Evolutionary conservation across 64 coral and sea anemone genomes (phyloP), one percentile per base, ranked within the genome.

Genomic region (Actinia tenebrosa): DNA sequence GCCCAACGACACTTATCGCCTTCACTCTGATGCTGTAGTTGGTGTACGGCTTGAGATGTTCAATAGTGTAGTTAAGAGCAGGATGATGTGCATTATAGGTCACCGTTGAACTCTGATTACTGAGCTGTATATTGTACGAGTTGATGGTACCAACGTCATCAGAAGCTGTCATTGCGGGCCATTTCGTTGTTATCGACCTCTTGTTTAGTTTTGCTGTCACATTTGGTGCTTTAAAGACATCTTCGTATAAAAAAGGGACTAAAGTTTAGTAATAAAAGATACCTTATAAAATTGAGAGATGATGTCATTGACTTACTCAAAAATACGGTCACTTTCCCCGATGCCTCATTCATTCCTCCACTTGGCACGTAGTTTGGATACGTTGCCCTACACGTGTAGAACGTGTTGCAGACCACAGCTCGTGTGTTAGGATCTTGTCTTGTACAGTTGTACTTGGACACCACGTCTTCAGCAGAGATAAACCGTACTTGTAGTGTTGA

Each of bases 41-140:
- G 17, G 87, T 81, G 54, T 66, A 88, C 20, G 78, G 86, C n/a
- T 87, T 78, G 16, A 87, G 69, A 17, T 79, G 10, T 9, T 55
- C 3, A 2, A 87, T 16, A 10, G 22, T 1, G 17, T 78, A 59
- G 44, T 18, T 56, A 1, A 8, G 22, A 44, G 27, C 4, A 52
- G 16, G 45, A 55, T 43, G 16, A 55, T 26, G 0, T 4, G 77
- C 23, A 1, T 0, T 16, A 10, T 60, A 52, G 20, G 45, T 50
- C 3, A 10, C 16, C 0, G 0, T 59, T 16, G 13, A 53, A 87
- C 44, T 0, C 27, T 59, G 16, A 71, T 26, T 87, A 78, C 44
- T 8, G n/a, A 30, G 56, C 1, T 53, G 4, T 61, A n/a, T 55
- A 43, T 0, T 25, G 9, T 44, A 4, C n/a, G 0, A 87, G 7